Conservation (phyloP, 2,888 invertebrate genomes). For the Ernsta delagoae region DNA sequence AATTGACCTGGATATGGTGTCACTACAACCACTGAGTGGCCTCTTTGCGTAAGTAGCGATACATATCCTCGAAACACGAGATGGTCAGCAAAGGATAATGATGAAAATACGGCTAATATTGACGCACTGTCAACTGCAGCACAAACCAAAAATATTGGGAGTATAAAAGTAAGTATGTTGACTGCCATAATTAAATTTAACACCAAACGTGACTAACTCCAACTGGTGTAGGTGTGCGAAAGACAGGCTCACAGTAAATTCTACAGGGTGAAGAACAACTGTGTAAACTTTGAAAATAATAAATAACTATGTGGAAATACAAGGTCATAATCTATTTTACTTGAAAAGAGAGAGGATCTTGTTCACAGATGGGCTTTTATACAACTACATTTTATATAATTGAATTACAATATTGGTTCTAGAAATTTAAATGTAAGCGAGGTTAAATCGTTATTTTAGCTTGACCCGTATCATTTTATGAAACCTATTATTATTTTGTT, state of each 20-base stretch:
- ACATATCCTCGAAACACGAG: conserved; percentile 70
- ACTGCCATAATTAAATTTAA: conserved; percentile 40
- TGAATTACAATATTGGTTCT: no score
- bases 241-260: conserved; percentile 46
- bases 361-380: no score
- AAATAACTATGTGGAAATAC: neutral
- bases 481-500: no score
- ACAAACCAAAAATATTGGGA: conserved; percentile 36
- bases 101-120: conserved; percentile 72
- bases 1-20: conserved; percentile 76
- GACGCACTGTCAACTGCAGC: conserved; percentile 49
- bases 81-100: conserved; percentile 73
- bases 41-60: conserved; percentile 61
- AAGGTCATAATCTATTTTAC: conserved; percentile 20
- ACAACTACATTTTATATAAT: no score
- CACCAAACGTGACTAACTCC: conserved; percentile 40
- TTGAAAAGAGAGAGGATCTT: no score
- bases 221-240: conserved; percentile 13
- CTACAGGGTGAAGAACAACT: conserved; percentile 46
- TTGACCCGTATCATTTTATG: no score
- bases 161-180: conserved; percentile 34
- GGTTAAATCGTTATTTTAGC: no score
- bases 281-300: conserved; percentile 52
- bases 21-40: conserved; percentile 72
- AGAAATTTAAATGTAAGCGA: no score